phyloP scores from a whole-genome alignment of 2,888 invertebrate species.

The Agonopterix heracliana region DNA sequence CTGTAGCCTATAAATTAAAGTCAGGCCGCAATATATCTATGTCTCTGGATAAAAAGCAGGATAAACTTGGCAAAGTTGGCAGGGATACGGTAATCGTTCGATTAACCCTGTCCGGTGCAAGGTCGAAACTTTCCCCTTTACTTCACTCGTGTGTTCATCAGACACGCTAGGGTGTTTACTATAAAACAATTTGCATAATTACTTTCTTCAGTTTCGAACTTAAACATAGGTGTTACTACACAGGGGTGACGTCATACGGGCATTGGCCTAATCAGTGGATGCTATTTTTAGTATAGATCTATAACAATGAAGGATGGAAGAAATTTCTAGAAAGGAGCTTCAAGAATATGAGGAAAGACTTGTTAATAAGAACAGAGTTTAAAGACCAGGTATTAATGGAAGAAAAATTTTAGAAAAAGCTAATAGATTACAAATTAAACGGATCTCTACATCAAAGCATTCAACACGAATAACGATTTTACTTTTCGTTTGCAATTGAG shows the following conservation, averaged over 20 bases:
- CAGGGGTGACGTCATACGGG: background rate
- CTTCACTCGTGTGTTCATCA: conserved; percentile 16
- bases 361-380: no score
- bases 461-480: no score
- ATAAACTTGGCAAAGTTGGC: conserved; percentile 16
- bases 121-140: conserved; percentile 45
- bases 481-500: no score
- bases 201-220: conserved; percentile 3
- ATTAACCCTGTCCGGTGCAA: conserved; percentile 23
- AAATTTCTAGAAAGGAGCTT: no score
- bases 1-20: background rate
- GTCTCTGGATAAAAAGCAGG: conserved; percentile 13
- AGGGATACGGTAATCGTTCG: conserved; percentile 9
- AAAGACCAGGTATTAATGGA: no score
- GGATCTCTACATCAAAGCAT: no score
- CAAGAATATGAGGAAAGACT: no score
- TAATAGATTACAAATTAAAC: no score
- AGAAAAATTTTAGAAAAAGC: no score
- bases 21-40: background rate
- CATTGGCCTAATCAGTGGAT: background rate
- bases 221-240: background rate
- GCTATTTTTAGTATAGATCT: no score
- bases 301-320: no score
- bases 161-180: conserved; percentile 24
- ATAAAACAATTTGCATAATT: conserved; percentile 9